phyloP scores from a whole-genome alignment of 2,113 vertebrate genomes.

The Elephas maximus region DNA sequence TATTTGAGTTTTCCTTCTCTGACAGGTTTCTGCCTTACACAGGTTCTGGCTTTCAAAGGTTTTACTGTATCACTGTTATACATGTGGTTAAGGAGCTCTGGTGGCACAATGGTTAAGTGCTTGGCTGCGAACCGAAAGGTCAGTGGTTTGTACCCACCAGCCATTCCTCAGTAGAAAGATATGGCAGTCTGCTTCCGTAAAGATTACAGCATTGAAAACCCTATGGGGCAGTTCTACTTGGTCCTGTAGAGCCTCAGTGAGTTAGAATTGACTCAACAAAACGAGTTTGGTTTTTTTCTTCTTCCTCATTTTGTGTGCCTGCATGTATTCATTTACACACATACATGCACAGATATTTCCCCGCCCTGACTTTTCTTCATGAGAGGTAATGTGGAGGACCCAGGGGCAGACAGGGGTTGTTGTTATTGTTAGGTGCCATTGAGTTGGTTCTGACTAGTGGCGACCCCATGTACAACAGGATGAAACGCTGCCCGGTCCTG shows the following conservation, averaged over 20 bases:
- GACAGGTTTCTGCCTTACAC: neutral
- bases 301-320: neutral
- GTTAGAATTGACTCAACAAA: neutral
- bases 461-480: too few relatives aligned
- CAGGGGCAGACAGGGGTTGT: neutral
- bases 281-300: neutral
- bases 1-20: neutral
- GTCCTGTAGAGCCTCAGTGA: neutral
- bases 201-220: neutral
- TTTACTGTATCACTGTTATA: accelerated
- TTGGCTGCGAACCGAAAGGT: neutral
- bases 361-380: neutral
- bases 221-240: neutral
- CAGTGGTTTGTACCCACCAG: neutral
- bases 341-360: accelerated
- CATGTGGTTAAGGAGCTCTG: neutral
- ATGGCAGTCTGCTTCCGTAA: too few relatives aligned
- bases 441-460: too few relatives aligned
- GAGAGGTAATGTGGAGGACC: neutral
- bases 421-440: too few relatives aligned
- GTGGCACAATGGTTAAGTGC: neutral
- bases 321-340: accelerated
- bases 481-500: too few relatives aligned
- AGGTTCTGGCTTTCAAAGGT: neutral
- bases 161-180: neutral